Percentiles rank a stretch among this genome's conserved stretches.
These are phyloP conservation scores for Bothrops jararaca DNA, from an alignment of 2,113 vertebrate species.

Conservation along the genomic window DNA sequence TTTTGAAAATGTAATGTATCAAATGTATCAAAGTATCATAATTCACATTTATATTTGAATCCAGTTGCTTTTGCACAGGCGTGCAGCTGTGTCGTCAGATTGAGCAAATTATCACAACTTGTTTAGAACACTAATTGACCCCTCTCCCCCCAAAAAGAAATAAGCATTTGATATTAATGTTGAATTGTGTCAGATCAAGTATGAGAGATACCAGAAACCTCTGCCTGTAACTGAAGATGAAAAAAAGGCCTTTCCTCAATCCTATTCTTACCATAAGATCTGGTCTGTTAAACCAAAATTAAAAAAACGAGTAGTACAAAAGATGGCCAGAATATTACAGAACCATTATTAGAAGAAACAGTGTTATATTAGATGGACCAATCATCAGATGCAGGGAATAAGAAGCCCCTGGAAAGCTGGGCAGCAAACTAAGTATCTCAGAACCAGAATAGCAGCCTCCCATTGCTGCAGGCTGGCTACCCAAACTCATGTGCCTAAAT, in stretches of 20 bases:
- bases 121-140: neutral
- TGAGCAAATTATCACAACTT: neutral
- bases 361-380: neutral
- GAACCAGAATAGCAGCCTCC: neutral
- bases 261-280: neutral
- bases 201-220: neutral
- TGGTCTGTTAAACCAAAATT: neutral
- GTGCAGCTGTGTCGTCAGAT: neutral
- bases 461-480: neutral
- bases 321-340: neutral
- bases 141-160: neutral
- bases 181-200: neutral
- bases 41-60: neutral
- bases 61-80: neutral
- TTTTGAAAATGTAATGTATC: neutral
- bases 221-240: neutral
- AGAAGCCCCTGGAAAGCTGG: neutral
- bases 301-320: neutral
- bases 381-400: neutral
- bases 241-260: neutral
- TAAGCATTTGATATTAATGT: neutral
- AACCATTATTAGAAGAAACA: neutral
- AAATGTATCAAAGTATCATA: neutral
- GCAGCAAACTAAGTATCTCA: neutral
- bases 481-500: neutral